Evolutionary conservation across 2,797 vertebrate genomes (phyloP).

Genomic region (Thripadectes ignobilis): DNA sequence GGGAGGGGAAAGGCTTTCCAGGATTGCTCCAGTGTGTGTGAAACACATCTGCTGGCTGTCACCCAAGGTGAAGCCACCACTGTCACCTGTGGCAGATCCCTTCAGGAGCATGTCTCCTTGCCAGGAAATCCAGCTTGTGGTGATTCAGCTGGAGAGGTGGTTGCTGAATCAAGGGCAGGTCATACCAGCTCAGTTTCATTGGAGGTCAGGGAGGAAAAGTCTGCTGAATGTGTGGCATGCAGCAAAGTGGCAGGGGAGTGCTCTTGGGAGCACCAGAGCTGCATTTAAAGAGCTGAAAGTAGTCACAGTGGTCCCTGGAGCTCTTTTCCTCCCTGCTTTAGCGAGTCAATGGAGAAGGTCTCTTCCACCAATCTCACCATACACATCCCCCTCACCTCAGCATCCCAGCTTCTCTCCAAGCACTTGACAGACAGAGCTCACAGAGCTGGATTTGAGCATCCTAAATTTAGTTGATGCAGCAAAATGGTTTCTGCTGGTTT

Average conservation of each 20-base stretch:
- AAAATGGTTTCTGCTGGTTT: neutral
- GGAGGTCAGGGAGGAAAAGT: neutral
- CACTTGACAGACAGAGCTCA: neutral
- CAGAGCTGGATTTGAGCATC: conserved; percentile 18
- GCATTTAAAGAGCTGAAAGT: neutral
- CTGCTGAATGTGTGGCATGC: neutral
- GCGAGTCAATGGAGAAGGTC: neutral
- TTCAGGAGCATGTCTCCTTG: neutral
- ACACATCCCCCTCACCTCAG: accelerated
- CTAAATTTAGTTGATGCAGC: conserved; percentile 11
- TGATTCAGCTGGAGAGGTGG: neutral
- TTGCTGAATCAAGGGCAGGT: neutral
- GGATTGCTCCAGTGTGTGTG: neutral
- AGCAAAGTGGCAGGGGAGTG: neutral
- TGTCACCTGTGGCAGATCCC: neutral
- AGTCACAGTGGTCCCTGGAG: neutral
- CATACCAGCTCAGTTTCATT: neutral
- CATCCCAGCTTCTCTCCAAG: neutral
- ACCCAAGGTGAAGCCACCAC: neutral
- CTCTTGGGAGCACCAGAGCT: neutral
- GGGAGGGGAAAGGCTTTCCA: neutral
- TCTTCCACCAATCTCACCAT: accelerated
- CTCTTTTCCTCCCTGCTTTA: neutral
- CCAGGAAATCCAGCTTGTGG: neutral
- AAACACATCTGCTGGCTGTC: neutral